Base-by-base conservation (phyloP, 2,113 vertebrate species). In the Onychostoma macrolepis region DNA sequence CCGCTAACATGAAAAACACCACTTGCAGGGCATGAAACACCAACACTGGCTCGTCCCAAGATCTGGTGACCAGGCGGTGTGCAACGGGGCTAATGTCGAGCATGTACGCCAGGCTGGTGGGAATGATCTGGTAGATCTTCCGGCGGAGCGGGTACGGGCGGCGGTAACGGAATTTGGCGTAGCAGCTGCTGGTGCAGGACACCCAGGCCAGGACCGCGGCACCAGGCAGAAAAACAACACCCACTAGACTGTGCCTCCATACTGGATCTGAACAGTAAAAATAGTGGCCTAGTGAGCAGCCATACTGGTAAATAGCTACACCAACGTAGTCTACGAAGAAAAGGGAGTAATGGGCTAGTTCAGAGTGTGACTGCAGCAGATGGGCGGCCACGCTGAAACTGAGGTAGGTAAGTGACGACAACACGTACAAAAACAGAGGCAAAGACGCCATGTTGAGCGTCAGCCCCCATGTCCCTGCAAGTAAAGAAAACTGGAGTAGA, bases 251-350 rank as follows among this genome's bases (percentile, higher is more conserved):
- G 43, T 96, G 95, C 0, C 96, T 96, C 97, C 97, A 98, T 0
- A 91, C 94, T 2, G 95, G 92, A 90, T 97, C 95, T 0, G 98
- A 95, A 17, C 95, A 93, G 86, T 99, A 99, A 92, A 97, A 98
- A 91, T 97, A 99, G 89, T 98, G 96, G 19, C 95, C 96, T 85
- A 99, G 71, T 1, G 97, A 95, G 0, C 96, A 97, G 77, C 97
- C 97, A 0, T 98, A 99, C 87, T 99, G 97, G 91, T 99, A 97
- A 9, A 95, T 92, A 28, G 96, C 96, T 63, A 99, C 96, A 0
- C 97, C 97, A 0, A 98, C 95, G 0, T 99, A 99, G 94, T 99
- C 97, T 93, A 97, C 81, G 0, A 98, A 99, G 92, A 98, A 99
- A 90, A 98, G 94, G 2, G 95, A 97, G 89, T 98, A 98, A 91